Base-by-base conservation (phyloP, 1,140 invertebrate genomes). In the Dendroctonus valens region DNA sequence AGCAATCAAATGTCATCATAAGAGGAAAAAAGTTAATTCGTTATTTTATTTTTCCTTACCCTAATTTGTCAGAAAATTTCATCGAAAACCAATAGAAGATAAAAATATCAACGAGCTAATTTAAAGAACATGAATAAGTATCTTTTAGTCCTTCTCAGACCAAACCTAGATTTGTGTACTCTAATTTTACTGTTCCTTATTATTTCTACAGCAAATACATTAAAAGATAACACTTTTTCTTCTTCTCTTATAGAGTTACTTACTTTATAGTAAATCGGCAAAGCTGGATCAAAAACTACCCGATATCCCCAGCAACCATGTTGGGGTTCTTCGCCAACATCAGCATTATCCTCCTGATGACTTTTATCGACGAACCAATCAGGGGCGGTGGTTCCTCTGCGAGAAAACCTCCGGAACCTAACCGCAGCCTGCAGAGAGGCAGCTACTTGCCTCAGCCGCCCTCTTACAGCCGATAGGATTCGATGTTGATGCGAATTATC, bases 351-450 rank as follows among this genome's bases (percentile, higher is more conserved):
- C 41, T 82, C 79, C 7, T 81, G 75, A 60, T 78, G 76, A 64
- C 71, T 74, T 67, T 85, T 85, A 73, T 86, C 83, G n/a, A 86
- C 77, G 68, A 86, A 86, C 82, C 83, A 85, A 68, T 86, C 85
- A 0, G 84, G 83, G 2, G 83, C 80, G 7, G 71, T 57, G 14
- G 69, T 64, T 46, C 69, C 70, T 39, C 69, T 70, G n/a, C 71
- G 65, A 9, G 73, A 73, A 62, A 76, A 73, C 40, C 76, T 68
- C n/a, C 77, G 69, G 50, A 78, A 77, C 11, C 77, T 63, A 46
- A 77, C 69, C 39, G 77, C 76, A n/a, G 77, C 76, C 53, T 75
- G 71, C n/a, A 78, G 64, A 6, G 75, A 75, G n/a, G 71, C 70
- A 12, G 74, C 77, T 12, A 74, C 75, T 67, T 71, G 74, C 38